Percentiles rank a stretch among this genome's conserved stretches.
These are phyloP conservation scores for Tetramorium bicarinatum DNA, from an alignment of 2,888 invertebrate species.

Conservation along the genomic window DNA sequence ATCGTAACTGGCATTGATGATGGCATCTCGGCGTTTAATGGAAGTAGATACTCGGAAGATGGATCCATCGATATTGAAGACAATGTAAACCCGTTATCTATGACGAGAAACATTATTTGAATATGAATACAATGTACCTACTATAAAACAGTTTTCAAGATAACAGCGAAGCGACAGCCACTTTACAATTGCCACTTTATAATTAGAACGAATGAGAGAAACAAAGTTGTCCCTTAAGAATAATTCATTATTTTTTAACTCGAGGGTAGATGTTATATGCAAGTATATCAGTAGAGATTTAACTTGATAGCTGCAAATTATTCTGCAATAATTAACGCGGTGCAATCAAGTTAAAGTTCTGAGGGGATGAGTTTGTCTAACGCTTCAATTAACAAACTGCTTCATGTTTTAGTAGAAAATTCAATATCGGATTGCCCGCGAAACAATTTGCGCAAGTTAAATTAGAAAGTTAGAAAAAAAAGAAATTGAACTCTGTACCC, in stretches of 20 bases:
- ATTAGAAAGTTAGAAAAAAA: not conserved
- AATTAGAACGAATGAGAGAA: not conserved
- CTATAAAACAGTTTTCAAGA: not conserved
- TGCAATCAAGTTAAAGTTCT: constrained; percentile 17
- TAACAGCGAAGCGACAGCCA: not conserved
- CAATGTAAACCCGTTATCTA: constrained; percentile 76
- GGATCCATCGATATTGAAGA: constrained; percentile 67
- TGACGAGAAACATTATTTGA: not conserved
- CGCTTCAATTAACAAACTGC: not conserved
- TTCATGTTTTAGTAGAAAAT: constrained; percentile 15
- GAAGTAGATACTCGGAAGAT: constrained; percentile 57
- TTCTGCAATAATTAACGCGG: constrained; percentile 7
- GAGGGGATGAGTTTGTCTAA: not conserved
- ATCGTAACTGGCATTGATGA: constrained; percentile 61
- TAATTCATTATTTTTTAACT: constrained; percentile 1
- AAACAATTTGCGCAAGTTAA: constrained; percentile 21
- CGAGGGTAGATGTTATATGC: not conserved
- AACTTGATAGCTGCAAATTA: constrained; percentile 13
- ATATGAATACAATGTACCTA: not conserved
- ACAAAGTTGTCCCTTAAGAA: not conserved
- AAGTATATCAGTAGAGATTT: constrained; percentile 6
- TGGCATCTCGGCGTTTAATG: constrained; percentile 64
- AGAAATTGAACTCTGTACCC: not conserved
- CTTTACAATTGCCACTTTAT: too few species aligned
- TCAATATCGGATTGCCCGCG: constrained; percentile 3